These are phyloP conservation scores for Apodemus sylvaticus DNA, from an alignment of 2,113 vertebrate genomes.

Conservation along the genomic window DNA sequence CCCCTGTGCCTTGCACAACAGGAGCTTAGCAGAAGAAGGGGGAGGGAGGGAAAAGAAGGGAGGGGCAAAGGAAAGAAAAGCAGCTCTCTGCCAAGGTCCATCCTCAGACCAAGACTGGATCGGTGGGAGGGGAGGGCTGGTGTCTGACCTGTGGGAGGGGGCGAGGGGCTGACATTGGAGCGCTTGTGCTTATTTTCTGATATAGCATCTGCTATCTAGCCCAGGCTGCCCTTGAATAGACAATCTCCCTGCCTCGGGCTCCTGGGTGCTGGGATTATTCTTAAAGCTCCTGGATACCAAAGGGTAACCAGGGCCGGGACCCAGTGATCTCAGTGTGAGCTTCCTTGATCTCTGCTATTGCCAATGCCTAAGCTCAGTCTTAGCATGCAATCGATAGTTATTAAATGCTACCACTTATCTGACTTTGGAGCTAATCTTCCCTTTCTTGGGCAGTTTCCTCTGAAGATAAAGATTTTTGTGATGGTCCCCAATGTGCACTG, in stretches of 20 bases:
- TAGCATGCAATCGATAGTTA: background rate
- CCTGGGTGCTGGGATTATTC: background rate
- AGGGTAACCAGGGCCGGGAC: background rate
- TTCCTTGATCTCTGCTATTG: background rate
- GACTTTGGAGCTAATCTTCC: background rate
- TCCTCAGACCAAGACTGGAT: too few relatives aligned
- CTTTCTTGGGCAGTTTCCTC: background rate
- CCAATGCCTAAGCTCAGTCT: background rate
- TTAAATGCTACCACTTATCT: background rate
- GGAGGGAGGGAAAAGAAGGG: fast-evolving
- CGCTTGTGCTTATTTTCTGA: background rate
- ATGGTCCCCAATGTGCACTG: fast-evolving
- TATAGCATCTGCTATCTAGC: background rate
- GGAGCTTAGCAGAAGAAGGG: background rate
- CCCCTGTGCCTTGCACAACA: background rate
- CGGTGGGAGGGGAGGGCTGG: background rate
- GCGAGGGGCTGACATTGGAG: too few relatives aligned
- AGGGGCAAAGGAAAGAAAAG: background rate
- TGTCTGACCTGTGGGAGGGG: background rate
- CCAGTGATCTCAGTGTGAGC: background rate
- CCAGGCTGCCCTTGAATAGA: background rate
- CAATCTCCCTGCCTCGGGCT: background rate
- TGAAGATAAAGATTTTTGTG: background rate
- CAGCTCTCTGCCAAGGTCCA: too few relatives aligned
- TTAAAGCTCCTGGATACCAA: background rate